Evolutionary conservation across 1,140 invertebrate genomes (phyloP), one percentile per base, ranked within the genome.

Genomic region (Chironomus tepperi): DNA sequence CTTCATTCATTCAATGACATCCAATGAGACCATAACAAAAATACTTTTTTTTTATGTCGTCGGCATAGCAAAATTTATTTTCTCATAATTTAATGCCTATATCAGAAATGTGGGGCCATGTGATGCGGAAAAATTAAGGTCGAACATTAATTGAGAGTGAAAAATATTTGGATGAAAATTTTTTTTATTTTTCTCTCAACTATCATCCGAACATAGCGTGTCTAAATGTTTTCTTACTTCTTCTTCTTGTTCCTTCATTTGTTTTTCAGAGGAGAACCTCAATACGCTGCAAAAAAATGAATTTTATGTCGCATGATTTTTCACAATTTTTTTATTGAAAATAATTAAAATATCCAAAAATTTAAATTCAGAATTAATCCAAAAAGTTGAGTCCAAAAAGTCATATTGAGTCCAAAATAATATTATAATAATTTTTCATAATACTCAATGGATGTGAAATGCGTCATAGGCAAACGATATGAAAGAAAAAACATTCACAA

Each of bases 141-240:
- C 12, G n/a, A 57, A 57, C 5, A 57, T 57, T 57, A 57, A 5
- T 57, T n/a, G n/a, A 57, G n/a, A 47, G 15, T 47, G 15, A 15
- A 57, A 47, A 57, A 15, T 57, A 5, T 57, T 15, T 57, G n/a
- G 47, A n/a, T n/a, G 15, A 15, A 15, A n/a, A 15, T 57, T 15
- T 5, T 12, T 15, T 57, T 57, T 57, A 12, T 12, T n/a, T 57
- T 57, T 15, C 43, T 47, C 8, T 47, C n/a, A 57, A 15, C 47
- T 57, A 57, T 57, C 47, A 57, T 57, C 12, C 47, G 47, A 12
- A 57, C n/a, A 57, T 57, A 57, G 47, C 47, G 47, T 57, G 47
- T 57, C 15, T 57, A 12, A 57, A 57, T 57, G 12, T 57, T 5
- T 57, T 12, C n/a, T 57, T 57, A n/a, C 5, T 57, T 57, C n/a